Evolutionary conservation across 1,140 invertebrate species (phyloP), one percentile per base, ranked within the genome.

Genomic region (Drosophila varians): DNA sequence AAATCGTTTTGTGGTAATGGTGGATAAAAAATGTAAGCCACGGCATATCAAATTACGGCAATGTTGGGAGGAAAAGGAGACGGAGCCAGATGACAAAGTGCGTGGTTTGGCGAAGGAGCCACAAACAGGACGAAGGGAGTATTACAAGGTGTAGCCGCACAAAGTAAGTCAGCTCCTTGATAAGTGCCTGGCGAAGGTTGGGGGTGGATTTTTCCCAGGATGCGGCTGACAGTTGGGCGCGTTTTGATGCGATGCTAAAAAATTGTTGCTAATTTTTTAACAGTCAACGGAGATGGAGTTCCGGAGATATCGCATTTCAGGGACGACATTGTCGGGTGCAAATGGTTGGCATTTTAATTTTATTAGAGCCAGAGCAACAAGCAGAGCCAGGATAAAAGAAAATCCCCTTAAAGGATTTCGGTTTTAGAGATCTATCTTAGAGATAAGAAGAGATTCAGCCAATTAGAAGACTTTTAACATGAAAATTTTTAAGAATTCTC

Each of bases 231-330:
- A 86, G 78, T 74, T 51, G 61, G 40, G 49, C 43, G 66, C 68
- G 53, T 76, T 86, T 86, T 84, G 80, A 86, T 75, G 79, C 76
- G 56, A 86, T 75, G 66, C 66, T 80, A 82, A 84, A 84, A 84
- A 84, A 84, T 84, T 80, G 80, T 80, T 87, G 82, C 82, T 80
- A 84, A 84, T 84, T 84, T 84, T 84, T 84, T 87, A 87, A 65
- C 62, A 75, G 74, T 52, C 62, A 69, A 49, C 46, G 61, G 61
- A 79, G 64, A 49, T 12, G 25, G 42, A 25, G 60, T 46, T 62
- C 60, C 55, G 66, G 25, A 65, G 71, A 45, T 82, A 82, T 82
- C 77, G 47, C 66, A 77, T 80, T 76, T 76, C 77, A 26, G 51
- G 28, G 23, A 42, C 14, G 38, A 60, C 7, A 23, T 38, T 65